Conservation (phyloP, 2,113 vertebrate genomes). For the Cyanoramphus novaezelandiae region DNA sequence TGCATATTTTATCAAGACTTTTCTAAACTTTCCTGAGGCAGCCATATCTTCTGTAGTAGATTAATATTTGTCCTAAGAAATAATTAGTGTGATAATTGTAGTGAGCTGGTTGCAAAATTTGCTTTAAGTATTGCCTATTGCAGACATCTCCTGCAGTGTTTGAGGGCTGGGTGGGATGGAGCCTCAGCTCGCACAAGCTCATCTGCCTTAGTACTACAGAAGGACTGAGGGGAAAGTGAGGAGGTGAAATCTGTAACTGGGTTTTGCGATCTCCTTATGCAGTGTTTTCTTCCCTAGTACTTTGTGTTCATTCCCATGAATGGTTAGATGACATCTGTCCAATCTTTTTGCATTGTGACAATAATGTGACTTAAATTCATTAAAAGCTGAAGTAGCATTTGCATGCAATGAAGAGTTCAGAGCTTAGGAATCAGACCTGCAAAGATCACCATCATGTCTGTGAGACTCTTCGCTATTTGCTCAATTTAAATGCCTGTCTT, state of each 20-base stretch:
- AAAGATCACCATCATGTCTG: neutral
- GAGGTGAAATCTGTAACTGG: neutral
- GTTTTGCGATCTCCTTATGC: neutral
- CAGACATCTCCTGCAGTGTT: neutral
- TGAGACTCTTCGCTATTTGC: neutral
- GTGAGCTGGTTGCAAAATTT: neutral
- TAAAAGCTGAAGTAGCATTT: neutral
- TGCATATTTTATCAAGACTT: slow-evolving; percentile 55
- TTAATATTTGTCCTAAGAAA: neutral
- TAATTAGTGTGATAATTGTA: neutral
- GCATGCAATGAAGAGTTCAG: fast-evolving
- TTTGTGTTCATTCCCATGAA: neutral
- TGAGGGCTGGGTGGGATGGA: neutral
- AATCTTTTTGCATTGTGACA: neutral
- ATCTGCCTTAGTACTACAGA: neutral
- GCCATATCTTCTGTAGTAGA: neutral
- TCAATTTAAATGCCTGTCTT: neutral
- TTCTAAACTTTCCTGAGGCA: slow-evolving; percentile 56
- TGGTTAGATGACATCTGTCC: neutral
- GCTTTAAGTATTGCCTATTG: neutral
- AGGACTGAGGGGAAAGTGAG: neutral
- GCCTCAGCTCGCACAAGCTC: neutral
- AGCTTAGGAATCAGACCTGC: neutral
- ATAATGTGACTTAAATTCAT: neutral
- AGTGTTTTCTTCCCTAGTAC: neutral